Conservation (phyloP, 2,113 vertebrate species). For the Zootoca vivipara region DNA sequence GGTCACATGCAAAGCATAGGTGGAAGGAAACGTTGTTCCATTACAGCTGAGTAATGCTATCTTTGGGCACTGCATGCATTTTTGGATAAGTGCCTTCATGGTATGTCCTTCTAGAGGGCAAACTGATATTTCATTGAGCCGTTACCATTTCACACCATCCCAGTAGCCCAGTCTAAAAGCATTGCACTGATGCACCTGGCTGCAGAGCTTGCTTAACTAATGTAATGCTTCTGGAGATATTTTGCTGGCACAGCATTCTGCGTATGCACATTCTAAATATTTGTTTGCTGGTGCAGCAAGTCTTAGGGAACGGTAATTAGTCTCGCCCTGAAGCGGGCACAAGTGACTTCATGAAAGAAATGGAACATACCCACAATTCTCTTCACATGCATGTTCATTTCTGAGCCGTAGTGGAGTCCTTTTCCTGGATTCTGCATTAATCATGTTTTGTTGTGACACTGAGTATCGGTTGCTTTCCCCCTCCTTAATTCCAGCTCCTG, state of each 20-base stretch:
- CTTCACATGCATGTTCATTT: neutral
- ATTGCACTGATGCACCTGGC: slow-evolving; percentile 1
- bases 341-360: neutral
- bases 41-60: neutral
- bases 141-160: neutral
- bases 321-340: neutral
- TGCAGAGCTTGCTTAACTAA: neutral
- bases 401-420: neutral
- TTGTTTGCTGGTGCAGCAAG: slow-evolving; percentile 13
- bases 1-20: neutral
- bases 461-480: neutral
- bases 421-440: neutral
- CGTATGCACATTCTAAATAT: slow-evolving; percentile 3
- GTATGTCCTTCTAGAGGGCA: neutral
- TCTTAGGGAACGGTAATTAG: slow-evolving; percentile 20
- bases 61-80: neutral
- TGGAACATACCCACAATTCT: neutral
- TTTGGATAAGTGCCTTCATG: neutral
- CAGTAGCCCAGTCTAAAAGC: neutral
- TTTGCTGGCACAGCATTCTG: slow-evolving; percentile 13
- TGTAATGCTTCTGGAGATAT: neutral
- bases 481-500: neutral
- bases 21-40: neutral
- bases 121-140: neutral
- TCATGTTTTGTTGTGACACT: neutral